These are phyloP conservation scores for Sebastes miniatus DNA, from an alignment of 2,797 vertebrate species.

Conservation along the genomic window DNA sequence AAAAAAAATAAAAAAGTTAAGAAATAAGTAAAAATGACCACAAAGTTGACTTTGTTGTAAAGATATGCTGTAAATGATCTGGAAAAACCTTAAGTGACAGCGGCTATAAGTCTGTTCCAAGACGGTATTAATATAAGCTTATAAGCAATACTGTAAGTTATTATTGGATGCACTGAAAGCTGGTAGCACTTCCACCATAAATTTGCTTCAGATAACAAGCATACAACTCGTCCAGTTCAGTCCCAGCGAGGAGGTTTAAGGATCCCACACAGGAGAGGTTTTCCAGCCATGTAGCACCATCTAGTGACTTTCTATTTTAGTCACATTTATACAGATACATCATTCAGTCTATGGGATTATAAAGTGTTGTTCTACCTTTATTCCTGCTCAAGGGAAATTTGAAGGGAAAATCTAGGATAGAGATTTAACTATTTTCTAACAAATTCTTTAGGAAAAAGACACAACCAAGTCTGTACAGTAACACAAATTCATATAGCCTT, in stretches of 20 bases:
- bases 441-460: background rate
- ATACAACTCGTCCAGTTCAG: background rate
- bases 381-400: background rate
- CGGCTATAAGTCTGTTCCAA: background rate
- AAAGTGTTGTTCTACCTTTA: background rate
- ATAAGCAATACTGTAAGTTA: background rate
- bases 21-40: background rate
- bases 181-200: background rate
- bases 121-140: background rate
- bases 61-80: background rate
- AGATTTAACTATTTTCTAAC: background rate
- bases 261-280: background rate
- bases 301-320: slow-evolving; percentile 58
- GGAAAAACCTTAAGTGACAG: background rate
- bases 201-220: background rate
- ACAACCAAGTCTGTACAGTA: background rate
- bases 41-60: background rate
- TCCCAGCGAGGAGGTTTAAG: background rate
- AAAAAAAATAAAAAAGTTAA: background rate
- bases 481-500: background rate
- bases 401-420: background rate
- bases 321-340: slow-evolving; percentile 17
- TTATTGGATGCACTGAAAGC: background rate
- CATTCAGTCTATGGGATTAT: background rate
- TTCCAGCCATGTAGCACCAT: slow-evolving; percentile 60